phyloP scores from a whole-genome alignment of 2,888 invertebrate species.

The Salticus scenicus region DNA sequence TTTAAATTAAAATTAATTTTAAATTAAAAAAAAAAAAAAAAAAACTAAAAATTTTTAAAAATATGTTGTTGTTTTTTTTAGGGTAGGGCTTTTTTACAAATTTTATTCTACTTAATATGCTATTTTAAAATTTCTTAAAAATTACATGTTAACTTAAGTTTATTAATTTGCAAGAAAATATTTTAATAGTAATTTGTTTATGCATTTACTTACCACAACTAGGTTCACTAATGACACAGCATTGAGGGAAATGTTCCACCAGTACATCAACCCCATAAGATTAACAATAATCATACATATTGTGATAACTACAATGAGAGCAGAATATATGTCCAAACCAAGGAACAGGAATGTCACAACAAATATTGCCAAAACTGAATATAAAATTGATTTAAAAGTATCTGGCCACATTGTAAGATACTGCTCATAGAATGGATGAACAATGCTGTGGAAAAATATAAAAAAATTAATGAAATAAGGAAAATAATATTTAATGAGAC shows the following conservation, averaged over 20 bases:
- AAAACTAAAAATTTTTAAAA: no score
- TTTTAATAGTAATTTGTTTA: no score
- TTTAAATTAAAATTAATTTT: no score
- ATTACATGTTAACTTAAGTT: no score
- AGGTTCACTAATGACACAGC: constrained; percentile 79
- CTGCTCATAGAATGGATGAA: constrained; percentile 80
- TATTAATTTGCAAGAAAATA: no score
- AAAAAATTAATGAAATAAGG: no score
- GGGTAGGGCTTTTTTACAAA: no score
- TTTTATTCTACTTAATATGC: no score
- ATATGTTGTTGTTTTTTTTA: no score
- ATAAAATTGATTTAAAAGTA: constrained; percentile 76
- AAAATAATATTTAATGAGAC: no score
- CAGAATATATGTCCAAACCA: constrained; percentile 78
- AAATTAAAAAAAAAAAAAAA: no score
- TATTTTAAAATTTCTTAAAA: no score
- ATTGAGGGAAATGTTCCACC: constrained; percentile 78
- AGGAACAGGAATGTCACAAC: constrained; percentile 76
- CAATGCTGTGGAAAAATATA: constrained; percentile 75
- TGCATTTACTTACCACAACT: constrained; percentile 78
- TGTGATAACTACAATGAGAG: constrained; percentile 76
- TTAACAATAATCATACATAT: constrained; percentile 77
- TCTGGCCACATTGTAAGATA: constrained; percentile 77
- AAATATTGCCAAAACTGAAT: constrained; percentile 77
- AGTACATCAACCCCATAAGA: constrained; percentile 78